phyloP scores from a whole-genome alignment of 2,888 invertebrate species.

The Hirtodrosophila histrioides region DNA sequence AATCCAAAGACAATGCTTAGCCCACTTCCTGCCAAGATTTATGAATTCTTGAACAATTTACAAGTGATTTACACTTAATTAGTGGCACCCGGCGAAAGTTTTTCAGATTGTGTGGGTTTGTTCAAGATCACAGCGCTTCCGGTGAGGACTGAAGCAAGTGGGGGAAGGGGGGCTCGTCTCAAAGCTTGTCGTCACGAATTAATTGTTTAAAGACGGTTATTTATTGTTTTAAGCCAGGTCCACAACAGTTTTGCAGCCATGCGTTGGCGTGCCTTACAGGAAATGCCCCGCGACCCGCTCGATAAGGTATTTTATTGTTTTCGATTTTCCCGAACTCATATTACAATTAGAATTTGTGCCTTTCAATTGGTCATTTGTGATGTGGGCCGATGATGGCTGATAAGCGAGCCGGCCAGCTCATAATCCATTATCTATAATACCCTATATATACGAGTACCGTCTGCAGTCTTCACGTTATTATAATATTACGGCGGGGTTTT shows the following conservation, averaged over 20 bases:
- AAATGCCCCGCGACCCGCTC: constrained; percentile 47
- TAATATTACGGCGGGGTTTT: constrained; percentile 5
- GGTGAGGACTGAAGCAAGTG: constrained; percentile 6
- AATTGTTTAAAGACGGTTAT: constrained; percentile 70
- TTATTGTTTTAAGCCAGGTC: constrained; percentile 65
- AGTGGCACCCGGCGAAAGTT: constrained; percentile 69
- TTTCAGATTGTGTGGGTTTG: constrained; percentile 50
- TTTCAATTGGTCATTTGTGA: constrained; percentile 49
- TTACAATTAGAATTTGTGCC: constrained; percentile 60
- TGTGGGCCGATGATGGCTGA: constrained; percentile 55
- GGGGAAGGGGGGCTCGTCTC: constrained; percentile 5
- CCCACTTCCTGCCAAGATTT: constrained; percentile 60
- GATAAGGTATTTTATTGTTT: constrained; percentile 42
- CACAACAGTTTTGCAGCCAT: constrained; percentile 1
- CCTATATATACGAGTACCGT: neutral
- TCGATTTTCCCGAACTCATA: constrained; percentile 29
- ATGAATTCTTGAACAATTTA: constrained; percentile 69
- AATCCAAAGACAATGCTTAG: neutral
- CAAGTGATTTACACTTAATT: constrained; percentile 80
- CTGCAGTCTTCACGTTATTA: neutral
- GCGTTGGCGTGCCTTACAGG: constrained; percentile 53
- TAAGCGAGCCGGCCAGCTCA: constrained; percentile 28
- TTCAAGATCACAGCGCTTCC: constrained; percentile 29
- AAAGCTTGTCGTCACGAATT: constrained; percentile 61
- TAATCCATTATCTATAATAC: constrained; percentile 14